These are phyloP conservation scores for Todiramphus saurophagus DNA, from an alignment of 2,113 vertebrate genomes.

Conservation along the genomic window DNA sequence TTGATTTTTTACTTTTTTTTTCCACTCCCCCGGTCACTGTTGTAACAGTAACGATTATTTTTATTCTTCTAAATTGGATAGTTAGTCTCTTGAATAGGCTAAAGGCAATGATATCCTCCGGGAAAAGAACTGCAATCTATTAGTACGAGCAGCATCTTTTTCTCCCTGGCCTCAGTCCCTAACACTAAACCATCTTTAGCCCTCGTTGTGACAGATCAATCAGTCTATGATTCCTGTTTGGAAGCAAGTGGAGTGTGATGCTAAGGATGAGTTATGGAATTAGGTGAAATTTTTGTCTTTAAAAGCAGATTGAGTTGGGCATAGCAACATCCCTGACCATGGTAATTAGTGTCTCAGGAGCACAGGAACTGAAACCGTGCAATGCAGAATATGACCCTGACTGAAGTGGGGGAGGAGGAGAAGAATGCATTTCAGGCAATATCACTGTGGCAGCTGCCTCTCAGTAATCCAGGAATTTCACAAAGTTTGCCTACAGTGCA, in stretches of 20 bases:
- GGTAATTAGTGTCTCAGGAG: neutral
- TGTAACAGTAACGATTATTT: conserved; percentile 32
- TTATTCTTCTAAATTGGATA: conserved; percentile 47
- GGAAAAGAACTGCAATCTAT: conserved; percentile 1
- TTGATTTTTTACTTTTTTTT: neutral
- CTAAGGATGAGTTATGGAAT: conserved; percentile 39
- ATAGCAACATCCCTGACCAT: neutral
- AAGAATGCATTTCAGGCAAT: neutral
- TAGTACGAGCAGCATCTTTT: conserved; percentile 3
- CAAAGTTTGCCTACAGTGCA: neutral
- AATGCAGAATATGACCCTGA: neutral
- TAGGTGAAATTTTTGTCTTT: neutral
- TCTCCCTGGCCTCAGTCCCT: neutral
- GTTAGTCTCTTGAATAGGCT: conserved; percentile 20
- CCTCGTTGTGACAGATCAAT: conserved; percentile 29
- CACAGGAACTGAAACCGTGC: fast-evolving
- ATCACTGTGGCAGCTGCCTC: neutral
- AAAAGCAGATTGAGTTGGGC: conserved; percentile 9
- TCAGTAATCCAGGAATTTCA: neutral
- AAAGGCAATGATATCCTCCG: neutral
- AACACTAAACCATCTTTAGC: neutral
- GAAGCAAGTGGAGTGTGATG: conserved; percentile 31
- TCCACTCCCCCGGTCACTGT: neutral
- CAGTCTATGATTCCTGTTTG: neutral
- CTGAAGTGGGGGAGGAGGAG: neutral